Evolutionary conservation across 2,113 vertebrate genomes (phyloP), one percentile per base, ranked within the genome.

Genomic region (Desmodus rotundus): DNA sequence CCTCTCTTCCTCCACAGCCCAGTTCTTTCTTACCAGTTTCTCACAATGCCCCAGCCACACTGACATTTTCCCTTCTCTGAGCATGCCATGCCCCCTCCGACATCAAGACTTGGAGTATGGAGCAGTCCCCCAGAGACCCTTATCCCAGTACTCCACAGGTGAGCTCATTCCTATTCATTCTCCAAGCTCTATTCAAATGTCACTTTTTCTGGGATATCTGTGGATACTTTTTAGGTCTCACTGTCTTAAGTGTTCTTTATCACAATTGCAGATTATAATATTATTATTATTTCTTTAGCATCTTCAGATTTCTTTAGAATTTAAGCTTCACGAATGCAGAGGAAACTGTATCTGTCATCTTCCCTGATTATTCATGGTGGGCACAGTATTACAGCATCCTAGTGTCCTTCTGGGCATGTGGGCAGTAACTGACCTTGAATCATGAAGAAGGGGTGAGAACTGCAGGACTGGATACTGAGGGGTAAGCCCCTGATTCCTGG

Each of bases 311-410:
- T 58, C 20, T 24, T 58, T 58, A 24, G 16, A 54, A 28, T 50
- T 15, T 6, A 45, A 84, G 11, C 6, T 43, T 70, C 28, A 24
- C 65, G 9, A 38, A 5, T 10, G 5, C 45, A 33, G 7, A 5
- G 7, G 7, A 22, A 31, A 28, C 16, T 0, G 0, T 26, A 0
- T 19, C 61, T 61, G 24, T 33, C 19, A 6, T 43, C 9, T 70
- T 68, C 1, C 12, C 36, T 65, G 13, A 45, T 76, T 38, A 22
- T 91, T 43, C 41, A 36, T 2, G 45, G 19, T 3, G 24, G 54
- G 0, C 24, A 36, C 0, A 26, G 22, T 28, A 28, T 63, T n/a
- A 9, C 2, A 50, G 7, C 8, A 2, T 26, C 56, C 52, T 26
- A 3, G 3, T 16, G 26, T 63, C 16, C 4, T 52, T 1, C 12